A percentile compares a stretch with the other conserved stretches of the same genome.
Conservation (phyloP, 2,797 vertebrate genomes). For the Oreortyx pictus region DNA sequence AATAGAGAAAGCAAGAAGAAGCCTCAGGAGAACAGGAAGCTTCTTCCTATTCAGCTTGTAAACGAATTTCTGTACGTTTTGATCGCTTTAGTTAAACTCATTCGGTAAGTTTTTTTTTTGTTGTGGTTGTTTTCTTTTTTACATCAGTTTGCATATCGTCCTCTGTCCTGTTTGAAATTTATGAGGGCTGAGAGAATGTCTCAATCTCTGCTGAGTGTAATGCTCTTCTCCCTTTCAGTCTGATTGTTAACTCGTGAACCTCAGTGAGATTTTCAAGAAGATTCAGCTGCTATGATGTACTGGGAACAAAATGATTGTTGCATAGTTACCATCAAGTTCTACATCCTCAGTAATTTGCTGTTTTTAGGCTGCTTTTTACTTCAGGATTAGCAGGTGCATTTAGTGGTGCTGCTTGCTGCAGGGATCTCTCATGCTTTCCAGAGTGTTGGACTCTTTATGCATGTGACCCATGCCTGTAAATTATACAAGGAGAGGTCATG, state of each 20-base stretch:
- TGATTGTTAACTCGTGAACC: not conserved
- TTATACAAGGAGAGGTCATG: not conserved
- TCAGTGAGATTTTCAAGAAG: not conserved
- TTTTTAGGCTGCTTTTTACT: not conserved
- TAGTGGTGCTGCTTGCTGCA: not conserved
- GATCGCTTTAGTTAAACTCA: conserved; percentile 77
- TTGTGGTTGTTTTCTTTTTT: not conserved
- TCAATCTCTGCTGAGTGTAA: not conserved
- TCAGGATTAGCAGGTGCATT: not conserved
- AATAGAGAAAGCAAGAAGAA: conserved; percentile 71
- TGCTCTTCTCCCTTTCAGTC: not conserved
- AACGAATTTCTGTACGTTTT: conserved; percentile 87
- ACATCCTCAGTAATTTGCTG: not conserved
- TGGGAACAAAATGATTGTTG: not conserved
- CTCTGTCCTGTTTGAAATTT: not conserved
- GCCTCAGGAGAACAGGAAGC: conserved; percentile 76
- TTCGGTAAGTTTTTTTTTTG: conserved; percentile 80
- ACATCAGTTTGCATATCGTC: not conserved
- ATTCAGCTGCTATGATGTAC: not conserved
- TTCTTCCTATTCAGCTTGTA: conserved; percentile 88
- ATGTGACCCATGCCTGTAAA: not conserved
- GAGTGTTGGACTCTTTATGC: not conserved
- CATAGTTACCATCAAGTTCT: not conserved
- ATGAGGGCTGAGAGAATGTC: not conserved
- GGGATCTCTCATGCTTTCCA: not conserved